Evolutionary conservation across 2,888 invertebrate genomes (phyloP).

Genomic region (Phlogophora meticulosa): DNA sequence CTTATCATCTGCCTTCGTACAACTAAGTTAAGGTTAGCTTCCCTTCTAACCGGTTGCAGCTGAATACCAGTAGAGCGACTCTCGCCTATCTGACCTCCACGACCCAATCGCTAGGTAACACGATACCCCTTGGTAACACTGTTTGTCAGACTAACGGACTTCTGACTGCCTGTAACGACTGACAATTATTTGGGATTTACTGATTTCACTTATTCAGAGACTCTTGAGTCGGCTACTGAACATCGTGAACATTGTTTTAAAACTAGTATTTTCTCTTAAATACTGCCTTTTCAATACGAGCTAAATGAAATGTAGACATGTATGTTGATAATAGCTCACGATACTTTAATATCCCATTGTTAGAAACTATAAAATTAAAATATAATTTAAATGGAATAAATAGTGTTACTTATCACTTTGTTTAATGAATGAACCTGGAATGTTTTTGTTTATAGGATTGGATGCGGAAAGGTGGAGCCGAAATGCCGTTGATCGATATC

Average conservation of each 20-base stretch:
- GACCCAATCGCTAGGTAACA: too few relatives aligned
- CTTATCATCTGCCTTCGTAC: too few relatives aligned
- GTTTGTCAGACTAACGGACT: too few relatives aligned
- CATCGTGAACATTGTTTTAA: too few relatives aligned
- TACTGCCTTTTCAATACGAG: background rate
- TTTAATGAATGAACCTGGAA: slow-evolving; percentile 23
- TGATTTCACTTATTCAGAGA: too few relatives aligned
- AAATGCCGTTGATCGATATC: slow-evolving; percentile 1
- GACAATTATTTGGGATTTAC: background rate
- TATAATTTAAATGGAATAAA: slow-evolving; percentile 10
- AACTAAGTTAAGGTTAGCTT: too few relatives aligned
- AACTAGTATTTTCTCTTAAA: background rate
- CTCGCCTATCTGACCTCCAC: too few relatives aligned
- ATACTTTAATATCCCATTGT: slow-evolving; percentile 32
- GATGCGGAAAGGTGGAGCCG: background rate
- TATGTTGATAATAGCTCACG: background rate
- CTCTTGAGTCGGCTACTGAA: too few relatives aligned
- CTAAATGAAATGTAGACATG: background rate
- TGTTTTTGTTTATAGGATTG: background rate
- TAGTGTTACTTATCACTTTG: slow-evolving; percentile 25
- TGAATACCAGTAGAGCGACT: too few relatives aligned
- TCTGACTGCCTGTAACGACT: too few relatives aligned
- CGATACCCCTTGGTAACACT: too few relatives aligned
- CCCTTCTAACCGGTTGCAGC: too few relatives aligned
- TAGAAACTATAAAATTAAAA: slow-evolving; percentile 13